Base-by-base conservation (phyloP, 2,888 invertebrate species). In the Agrotis clavis region DNA sequence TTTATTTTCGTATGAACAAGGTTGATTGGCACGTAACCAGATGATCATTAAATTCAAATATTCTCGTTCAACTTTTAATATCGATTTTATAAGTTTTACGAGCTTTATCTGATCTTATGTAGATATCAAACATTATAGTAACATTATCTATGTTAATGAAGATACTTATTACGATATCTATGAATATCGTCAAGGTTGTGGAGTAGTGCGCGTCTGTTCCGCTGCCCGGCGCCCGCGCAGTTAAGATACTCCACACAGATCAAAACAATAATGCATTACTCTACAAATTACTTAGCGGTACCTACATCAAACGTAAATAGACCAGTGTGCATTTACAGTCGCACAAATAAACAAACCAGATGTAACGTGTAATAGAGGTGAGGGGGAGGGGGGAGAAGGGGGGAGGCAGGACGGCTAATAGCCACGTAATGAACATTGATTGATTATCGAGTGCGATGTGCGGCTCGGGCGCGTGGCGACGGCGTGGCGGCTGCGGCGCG, bases 361-460 rank as follows among this genome's bases (percentile, higher is more conserved):
- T 82, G 82, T 67, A 74, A 54, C 56, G n/a, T 19, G 71, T 70
- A 70, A 59, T 68, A 75, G 70, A 60, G 51, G 79, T 25, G 50
- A 11, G 13, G 21, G 53, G 74, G 41, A 57, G 25, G 11, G 63
- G 54, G 67, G 30, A 25, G 25, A 25, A 25, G 48, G 48, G 45
- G 67, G 25, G 35, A 53, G 30, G 75, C 53, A 30, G 56, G 19
- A 69, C 60, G 71, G 66, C 74, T 82, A 82, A 83, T 76, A 83
- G 80, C 77, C 63, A 74, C 81, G 86, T 86, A 89, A 89, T 90
- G 88, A 89, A 90, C 90, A 89, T 87, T 91, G 93, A 93, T 92
- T 92, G 93, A 93, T 92, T 91, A 92, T 93, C 91, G 90, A 89
- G 87, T 89, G 91, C 88, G 91, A 92, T 88, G 87, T 71, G 35